A percentile compares a stretch with the other conserved stretches of the same genome.
Evolutionary conservation across 2,888 invertebrate species (phyloP).

Genomic region (Merodon equestris): DNA sequence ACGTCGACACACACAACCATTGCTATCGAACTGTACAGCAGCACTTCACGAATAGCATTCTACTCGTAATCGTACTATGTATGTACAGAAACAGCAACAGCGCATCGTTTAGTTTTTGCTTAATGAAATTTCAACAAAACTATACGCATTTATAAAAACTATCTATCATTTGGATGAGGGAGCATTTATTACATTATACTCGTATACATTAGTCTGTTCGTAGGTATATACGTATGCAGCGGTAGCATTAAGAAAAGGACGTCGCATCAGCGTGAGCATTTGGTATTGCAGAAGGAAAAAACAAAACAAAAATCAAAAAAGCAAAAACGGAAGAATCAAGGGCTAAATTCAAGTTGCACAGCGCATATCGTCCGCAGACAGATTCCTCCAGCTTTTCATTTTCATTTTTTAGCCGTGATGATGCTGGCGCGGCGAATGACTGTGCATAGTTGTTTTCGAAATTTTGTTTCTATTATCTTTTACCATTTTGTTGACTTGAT

Average conservation of each 20-base stretch:
- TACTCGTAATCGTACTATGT: not conserved
- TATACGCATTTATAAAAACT: conserved; percentile 53
- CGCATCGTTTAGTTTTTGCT: conserved; percentile 47
- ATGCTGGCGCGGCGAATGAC: conserved; percentile 10
- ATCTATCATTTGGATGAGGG: conserved; percentile 53
- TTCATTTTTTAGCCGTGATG: conserved; percentile 1
- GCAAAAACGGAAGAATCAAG: conserved; percentile 12
- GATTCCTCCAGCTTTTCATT: conserved; percentile 24
- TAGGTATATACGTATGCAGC: no score
- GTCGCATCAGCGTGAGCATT: conserved; percentile 25
- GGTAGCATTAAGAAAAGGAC: conserved; percentile 28
- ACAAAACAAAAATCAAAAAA: not conserved
- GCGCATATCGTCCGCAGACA: conserved; percentile 30
- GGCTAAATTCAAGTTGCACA: conserved; percentile 33
- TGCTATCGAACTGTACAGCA: no score
- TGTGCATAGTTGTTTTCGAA: not conserved
- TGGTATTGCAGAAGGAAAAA: conserved; percentile 21
- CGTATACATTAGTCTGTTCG: conserved; percentile 5
- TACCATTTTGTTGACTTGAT: not conserved
- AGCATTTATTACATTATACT: conserved; percentile 40
- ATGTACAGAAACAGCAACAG: conserved; percentile 13
- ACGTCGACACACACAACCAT: no score
- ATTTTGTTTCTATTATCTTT: not conserved
- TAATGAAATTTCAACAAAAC: conserved; percentile 55
- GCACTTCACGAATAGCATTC: no score